A percentile compares a stretch with the other conserved stretches of the same genome.
phyloP scores from a whole-genome alignment of 1,140 invertebrate species.

The Heliconius himera region DNA sequence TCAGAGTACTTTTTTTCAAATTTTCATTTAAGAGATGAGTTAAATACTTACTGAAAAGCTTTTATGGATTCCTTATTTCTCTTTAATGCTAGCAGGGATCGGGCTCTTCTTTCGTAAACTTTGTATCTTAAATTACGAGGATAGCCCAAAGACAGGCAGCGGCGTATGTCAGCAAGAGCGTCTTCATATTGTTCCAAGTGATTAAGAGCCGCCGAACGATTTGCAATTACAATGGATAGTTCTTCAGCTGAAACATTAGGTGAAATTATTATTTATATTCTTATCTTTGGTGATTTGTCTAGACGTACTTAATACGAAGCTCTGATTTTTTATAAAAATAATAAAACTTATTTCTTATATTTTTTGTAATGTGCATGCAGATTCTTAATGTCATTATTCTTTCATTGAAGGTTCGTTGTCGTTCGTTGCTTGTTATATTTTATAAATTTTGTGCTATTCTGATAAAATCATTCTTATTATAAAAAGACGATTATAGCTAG shows the following conservation, averaged over 20 bases:
- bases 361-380: too few species aligned
- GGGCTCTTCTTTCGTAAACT: constrained; percentile 88
- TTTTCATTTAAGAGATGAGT: not conserved
- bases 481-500: too few species aligned
- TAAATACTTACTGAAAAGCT: constrained; percentile 82
- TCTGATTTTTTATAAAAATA: too few species aligned
- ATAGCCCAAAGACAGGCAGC: constrained; percentile 87
- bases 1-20: not conserved
- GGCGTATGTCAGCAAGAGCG: constrained; percentile 87
- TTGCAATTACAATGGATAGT: constrained; percentile 89
- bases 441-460: too few species aligned
- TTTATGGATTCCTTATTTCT: constrained; percentile 85
- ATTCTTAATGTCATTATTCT: too few species aligned
- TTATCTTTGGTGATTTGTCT: too few species aligned
- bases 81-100: constrained; percentile 89
- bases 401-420: too few species aligned
- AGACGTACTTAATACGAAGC: too few species aligned
- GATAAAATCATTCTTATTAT: too few species aligned
- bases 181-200: constrained; percentile 88
- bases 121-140: constrained; percentile 89
- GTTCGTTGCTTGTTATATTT: too few species aligned
- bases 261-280: not conserved
- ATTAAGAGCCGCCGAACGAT: constrained; percentile 93
- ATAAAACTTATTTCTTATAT: too few species aligned
- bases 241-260: constrained; percentile 81